Percentiles rank a stretch among this genome's conserved stretches.
Conservation (phyloP, 2,888 invertebrate genomes). For the Trissonchulus latispiculum region DNA sequence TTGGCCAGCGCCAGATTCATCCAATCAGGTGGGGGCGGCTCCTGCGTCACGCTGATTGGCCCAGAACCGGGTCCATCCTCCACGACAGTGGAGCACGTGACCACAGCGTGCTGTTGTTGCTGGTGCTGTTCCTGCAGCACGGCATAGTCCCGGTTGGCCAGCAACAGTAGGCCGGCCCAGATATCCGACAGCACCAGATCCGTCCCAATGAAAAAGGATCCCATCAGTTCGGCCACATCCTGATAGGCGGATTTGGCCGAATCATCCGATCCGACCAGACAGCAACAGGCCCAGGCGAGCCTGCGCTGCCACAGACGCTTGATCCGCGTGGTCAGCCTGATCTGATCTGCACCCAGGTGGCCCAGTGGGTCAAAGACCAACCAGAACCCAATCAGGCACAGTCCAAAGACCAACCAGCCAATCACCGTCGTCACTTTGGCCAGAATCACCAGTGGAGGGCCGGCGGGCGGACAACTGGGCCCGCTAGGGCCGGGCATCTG, state of each 20-base stretch:
- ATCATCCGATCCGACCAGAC: slow-evolving; percentile 27
- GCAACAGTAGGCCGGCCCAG: slow-evolving; percentile 72
- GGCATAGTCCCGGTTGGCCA: slow-evolving; percentile 45
- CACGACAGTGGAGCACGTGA: background rate
- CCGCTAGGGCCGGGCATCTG: no score
- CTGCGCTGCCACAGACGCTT: slow-evolving; percentile 29
- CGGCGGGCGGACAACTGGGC: background rate
- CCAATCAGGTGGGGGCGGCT: slow-evolving; percentile 52
- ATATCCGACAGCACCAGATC: slow-evolving; percentile 80
- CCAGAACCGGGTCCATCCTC: no score
- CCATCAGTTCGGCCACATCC: slow-evolving; percentile 57
- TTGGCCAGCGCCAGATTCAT: slow-evolving; percentile 66
- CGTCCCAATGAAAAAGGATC: slow-evolving; percentile 62
- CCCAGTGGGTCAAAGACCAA: slow-evolving; percentile 73
- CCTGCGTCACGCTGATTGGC: no score
- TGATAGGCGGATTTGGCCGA: slow-evolving; percentile 41
- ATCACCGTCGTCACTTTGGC: slow-evolving; percentile 61
- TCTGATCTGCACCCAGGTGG: no score
- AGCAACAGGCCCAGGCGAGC: slow-evolving; percentile 13
- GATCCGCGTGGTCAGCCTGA: slow-evolving; percentile 23
- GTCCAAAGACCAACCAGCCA: slow-evolving; percentile 69
- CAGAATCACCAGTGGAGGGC: background rate
- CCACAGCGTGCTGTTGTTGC: no score
- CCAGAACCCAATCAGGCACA: slow-evolving; percentile 60
- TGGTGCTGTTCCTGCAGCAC: slow-evolving; percentile 19